Evolutionary conservation across 2,888 invertebrate species (phyloP).

Genomic region (Bellardia bayeri): DNA sequence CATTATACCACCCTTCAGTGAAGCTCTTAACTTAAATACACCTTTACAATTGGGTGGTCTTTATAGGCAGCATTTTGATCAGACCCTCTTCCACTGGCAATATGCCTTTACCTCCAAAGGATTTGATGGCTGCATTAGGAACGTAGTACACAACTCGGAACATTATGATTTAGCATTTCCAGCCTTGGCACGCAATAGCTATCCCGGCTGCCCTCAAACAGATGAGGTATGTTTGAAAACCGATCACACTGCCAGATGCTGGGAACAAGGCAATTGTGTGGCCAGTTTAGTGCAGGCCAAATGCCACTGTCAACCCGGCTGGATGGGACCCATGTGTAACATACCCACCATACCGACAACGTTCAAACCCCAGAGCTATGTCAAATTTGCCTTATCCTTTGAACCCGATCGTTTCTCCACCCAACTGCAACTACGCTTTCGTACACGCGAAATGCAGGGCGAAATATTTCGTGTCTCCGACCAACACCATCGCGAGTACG

Average conservation of each 20-base stretch:
- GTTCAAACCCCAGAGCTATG: conserved; percentile 96
- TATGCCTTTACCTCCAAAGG: conserved; percentile 94
- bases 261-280: conserved; percentile 96
- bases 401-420: conserved; percentile 96
- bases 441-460: conserved; percentile 95
- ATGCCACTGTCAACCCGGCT: conserved; percentile 98
- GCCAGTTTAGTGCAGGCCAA: conserved; percentile 94
- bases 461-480: conserved; percentile 97
- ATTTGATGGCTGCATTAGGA: conserved; percentile 98
- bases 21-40: conserved; percentile 96
- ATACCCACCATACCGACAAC: conserved; percentile 94
- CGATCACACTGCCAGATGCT: conserved; percentile 92
- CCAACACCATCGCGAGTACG: conserved; percentile 96
- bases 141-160: conserved; percentile 97
- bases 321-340: conserved; percentile 94
- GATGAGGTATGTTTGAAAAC: conserved; percentile 95
- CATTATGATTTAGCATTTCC: conserved; percentile 97
- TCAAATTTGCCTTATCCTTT: conserved; percentile 96
- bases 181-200: conserved; percentile 92
- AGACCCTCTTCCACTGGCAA: conserved; percentile 94
- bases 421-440: conserved; percentile 95
- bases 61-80: conserved; percentile 94
- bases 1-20: conserved; percentile 96
- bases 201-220: conserved; percentile 95
- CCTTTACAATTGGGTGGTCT: conserved; percentile 97